Evolutionary conservation across 64 coral and sea anemone genomes (phyloP), one percentile per base, ranked within the genome.

Genomic region (Porites lutea): DNA sequence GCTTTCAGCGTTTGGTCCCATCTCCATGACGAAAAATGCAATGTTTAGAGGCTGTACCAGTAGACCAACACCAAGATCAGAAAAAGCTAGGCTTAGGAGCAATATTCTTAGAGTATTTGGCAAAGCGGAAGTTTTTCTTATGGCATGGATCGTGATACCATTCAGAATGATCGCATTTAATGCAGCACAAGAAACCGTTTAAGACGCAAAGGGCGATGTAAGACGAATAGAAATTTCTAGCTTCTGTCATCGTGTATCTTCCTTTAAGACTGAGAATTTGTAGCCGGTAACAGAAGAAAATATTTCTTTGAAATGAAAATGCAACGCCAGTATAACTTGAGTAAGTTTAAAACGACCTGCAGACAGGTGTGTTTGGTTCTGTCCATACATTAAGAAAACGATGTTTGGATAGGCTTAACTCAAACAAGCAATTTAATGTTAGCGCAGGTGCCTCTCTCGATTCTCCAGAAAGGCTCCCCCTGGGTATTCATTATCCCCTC

Each of bases 61-160:
- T 16, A 76, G 51, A 52, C 47, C 73, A 50, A 48, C 73, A 76
- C 73, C 5, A 76, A 76, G 12, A 76, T 76, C 73, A 76, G 73
- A 76, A 52, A 76, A 13, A 5, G 73, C 46, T 6, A 52, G 73
- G 18, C 48, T 76, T 15, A 51, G 46, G 46, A 76, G 73, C 16
- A 76, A 49, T 19, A 47, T 75, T 75, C 50, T 75, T 50, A 76
- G 48, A 76, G 46, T 48, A 5, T 52, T 76, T 52, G 73, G 73
- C 48, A 76, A 76, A 4, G 73, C 19, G 6, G 45, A 6, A 19
- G 73, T 51, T 51, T 18, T 76, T 51, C 73, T 48, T 76, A 52
- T 51, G 2, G 46, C 48, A 15, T n/a, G 18, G 47, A 76, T 76
- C 51, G 73, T 48, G 37, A 76, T 16, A 76, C 47, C 51, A 15